Evolutionary conservation across 2,113 vertebrate species (phyloP), one percentile per base, ranked within the genome.

Genomic region (Dasyprocta punctata): DNA sequence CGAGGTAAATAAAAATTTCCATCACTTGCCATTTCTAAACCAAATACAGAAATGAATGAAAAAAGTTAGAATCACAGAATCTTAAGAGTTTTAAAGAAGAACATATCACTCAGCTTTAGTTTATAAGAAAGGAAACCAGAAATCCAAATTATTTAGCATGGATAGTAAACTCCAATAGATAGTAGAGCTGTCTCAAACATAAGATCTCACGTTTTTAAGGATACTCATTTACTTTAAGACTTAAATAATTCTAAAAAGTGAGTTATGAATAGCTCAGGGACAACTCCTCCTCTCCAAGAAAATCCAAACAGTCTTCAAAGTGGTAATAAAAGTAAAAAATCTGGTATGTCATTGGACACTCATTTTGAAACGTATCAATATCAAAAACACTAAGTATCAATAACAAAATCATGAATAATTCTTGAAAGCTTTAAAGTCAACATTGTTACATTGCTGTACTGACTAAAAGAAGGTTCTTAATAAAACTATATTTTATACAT

Each of bases 371-470:
- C 19, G 63, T 80, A 85, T 52, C 28, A 93, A 52, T 69, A 85
- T 89, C 5, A 86, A 96, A 94, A 96, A 93, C 49, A 94, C 69
- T 90, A 93, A 92, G 22, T 47, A 92, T 19, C 16, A 90, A 14
- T 56, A 84, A 86, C 19, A 69, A 91, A 96, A 94, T 86, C 52
- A 90, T 88, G 65, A 94, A 75, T 84, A 65, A 71, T 91, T 94
- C 80, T 92, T 26, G 94, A 97, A 92, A 95, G 16, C 26, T 88
- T 96, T 96, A 92, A 93, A 67, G 36, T 86, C 47, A 90, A 95
- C n/a, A 78, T 19, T 93, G 26, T n/a, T 91, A 87, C 17, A 96
- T 0, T 86, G 38, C 47, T 90, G 77, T 13, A 83, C 5, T 83
- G 65, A 87, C 90, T 81, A 73, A 95, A 95, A 95, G 58, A 30